A percentile compares a stretch with the other conserved stretches of the same genome.
Conservation (phyloP, 2,113 vertebrate species). For the Nanorana parkeri region DNA sequence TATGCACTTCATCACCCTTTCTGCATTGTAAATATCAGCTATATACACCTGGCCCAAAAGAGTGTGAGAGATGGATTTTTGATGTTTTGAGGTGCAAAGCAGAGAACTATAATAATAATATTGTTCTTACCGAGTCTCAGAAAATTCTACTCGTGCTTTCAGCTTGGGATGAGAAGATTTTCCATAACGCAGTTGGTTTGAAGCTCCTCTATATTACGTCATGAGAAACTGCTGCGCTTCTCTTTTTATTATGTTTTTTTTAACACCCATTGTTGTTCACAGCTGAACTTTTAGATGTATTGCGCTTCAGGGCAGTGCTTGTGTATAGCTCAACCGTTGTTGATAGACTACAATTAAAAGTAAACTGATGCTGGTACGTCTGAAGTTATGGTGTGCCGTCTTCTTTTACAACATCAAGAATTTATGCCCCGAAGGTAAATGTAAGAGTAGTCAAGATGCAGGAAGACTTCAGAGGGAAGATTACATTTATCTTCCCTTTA, state of each 20-base stretch:
- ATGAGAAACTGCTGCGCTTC: too few species aligned
- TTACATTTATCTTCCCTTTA: background rate
- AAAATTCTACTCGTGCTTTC: too few species aligned
- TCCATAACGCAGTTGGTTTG: too few species aligned
- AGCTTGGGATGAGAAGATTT: too few species aligned
- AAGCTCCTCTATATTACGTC: too few species aligned
- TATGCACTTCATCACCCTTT: too few species aligned
- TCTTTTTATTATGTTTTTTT: background rate
- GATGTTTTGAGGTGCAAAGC: too few species aligned
- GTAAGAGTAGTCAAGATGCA: background rate
- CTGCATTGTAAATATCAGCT: too few species aligned
- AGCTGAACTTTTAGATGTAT: background rate
- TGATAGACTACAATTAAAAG: constrained; percentile 37
- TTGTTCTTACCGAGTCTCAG: too few species aligned
- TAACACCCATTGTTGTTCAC: background rate
- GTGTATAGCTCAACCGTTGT: background rate
- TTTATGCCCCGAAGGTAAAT: constrained; percentile 13
- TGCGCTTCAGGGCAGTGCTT: constrained; percentile 9
- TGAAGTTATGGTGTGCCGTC: constrained; percentile 1
- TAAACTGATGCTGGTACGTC: constrained; percentile 1
- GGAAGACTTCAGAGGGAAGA: background rate
- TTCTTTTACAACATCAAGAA: constrained; percentile 7
- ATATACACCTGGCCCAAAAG: too few species aligned
- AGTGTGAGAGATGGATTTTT: too few species aligned
- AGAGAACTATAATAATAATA: too few species aligned